Percentiles rank a stretch among this genome's conserved stretches.
Evolutionary conservation across 2,113 vertebrate species (phyloP).

Genomic region (Corythornis cristatus): DNA sequence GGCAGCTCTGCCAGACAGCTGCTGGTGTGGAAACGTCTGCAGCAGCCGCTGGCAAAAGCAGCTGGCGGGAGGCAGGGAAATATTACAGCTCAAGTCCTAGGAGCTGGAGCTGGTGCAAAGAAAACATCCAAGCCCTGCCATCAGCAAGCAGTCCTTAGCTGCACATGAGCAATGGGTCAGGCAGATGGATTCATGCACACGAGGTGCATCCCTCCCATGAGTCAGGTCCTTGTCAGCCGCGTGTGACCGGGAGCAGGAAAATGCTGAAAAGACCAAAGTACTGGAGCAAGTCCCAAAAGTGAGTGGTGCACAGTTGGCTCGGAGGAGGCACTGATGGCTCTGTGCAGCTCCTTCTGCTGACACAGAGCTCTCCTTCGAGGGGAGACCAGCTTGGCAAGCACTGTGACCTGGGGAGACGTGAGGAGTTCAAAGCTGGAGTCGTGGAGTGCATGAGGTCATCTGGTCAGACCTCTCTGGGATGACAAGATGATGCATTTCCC

Average conservation of each 20-base stretch:
- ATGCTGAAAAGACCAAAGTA: not conserved
- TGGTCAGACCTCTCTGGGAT: not conserved
- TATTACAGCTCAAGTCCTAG: not conserved
- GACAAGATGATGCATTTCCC: not conserved
- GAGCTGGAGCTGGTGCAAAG: not conserved
- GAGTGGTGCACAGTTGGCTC: not conserved
- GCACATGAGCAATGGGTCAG: not conserved
- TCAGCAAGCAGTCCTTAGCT: not conserved
- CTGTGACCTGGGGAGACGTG: rapidly evolving
- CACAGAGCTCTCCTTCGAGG: not conserved
- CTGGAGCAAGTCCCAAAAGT: constrained; percentile 34
- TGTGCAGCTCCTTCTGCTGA: rapidly evolving
- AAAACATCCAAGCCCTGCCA: not conserved
- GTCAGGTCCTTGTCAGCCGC: constrained; percentile 37
- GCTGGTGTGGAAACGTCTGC: not conserved
- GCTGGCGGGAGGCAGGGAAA: not conserved
- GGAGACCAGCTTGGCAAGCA: not conserved
- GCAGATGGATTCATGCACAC: not conserved
- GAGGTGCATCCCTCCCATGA: not conserved
- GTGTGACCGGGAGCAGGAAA: constrained; percentile 8
- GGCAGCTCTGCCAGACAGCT: not conserved
- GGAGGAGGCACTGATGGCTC: constrained; percentile 28
- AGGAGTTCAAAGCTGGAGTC: not conserved
- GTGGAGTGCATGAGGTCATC: not conserved
- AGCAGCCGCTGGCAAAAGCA: not conserved